Conservation (phyloP, 2,888 invertebrate species). For the Drosophila mimetica region DNA sequence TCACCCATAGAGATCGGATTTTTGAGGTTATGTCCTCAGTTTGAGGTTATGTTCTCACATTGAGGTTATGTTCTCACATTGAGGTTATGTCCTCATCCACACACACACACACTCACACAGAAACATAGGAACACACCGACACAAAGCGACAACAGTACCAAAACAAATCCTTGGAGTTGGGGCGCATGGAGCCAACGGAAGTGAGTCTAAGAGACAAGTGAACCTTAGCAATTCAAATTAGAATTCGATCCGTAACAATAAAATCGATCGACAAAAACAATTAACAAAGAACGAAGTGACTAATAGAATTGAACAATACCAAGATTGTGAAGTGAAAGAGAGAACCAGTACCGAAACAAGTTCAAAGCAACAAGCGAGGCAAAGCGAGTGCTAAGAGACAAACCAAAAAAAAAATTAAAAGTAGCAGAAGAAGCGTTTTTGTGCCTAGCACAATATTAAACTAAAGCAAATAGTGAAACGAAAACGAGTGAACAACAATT, state of each 20-base stretch:
- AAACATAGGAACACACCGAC: conserved; percentile 27
- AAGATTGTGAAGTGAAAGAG: conserved; percentile 32
- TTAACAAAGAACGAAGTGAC: conserved; percentile 21
- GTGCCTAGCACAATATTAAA: conserved; percentile 28
- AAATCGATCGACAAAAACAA: conserved; percentile 4
- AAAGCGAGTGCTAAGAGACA: conserved; percentile 18
- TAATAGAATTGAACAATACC: conserved; percentile 31
- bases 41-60: conserved; percentile 7
- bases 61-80: conserved; percentile 14
- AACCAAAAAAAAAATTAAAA: conserved; percentile 9
- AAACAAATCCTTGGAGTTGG: conserved; percentile 82
- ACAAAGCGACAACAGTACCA: conserved; percentile 33
- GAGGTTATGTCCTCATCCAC: conserved; percentile 7
- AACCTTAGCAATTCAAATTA: conserved; percentile 32
- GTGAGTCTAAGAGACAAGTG: conserved; percentile 29
- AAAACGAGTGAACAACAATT: conserved; percentile 34
- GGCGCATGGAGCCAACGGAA: conserved; percentile 74
- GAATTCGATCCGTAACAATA: conserved; percentile 22
- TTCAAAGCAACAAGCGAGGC: conserved; percentile 21
- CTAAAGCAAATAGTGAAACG: conserved; percentile 23
- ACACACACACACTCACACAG: conserved; percentile 26
- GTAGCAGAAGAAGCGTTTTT: conserved; percentile 11
- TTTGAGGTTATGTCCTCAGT: conserved; percentile 20
- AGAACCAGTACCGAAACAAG: conserved; percentile 26
- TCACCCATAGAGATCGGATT: conserved; percentile 15